Percentiles rank a stretch among this genome's conserved stretches.
Evolutionary conservation across 2,888 invertebrate genomes (phyloP).

Genomic region (Lagria hirta): DNA sequence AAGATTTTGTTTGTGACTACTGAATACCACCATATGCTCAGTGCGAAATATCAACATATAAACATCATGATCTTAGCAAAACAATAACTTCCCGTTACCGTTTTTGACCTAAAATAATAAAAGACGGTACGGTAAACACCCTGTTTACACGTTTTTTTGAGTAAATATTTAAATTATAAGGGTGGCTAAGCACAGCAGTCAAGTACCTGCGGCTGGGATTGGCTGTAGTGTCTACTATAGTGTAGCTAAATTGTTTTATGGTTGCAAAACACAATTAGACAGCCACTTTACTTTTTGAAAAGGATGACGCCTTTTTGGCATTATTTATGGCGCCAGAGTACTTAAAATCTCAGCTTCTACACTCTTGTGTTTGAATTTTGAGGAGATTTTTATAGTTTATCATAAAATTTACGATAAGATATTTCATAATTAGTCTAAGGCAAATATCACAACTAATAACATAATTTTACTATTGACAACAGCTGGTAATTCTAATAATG

Average conservation of each 20-base stretch:
- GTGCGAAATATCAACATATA: constrained; percentile 38
- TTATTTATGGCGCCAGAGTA: constrained; percentile 11
- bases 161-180: constrained; percentile 20
- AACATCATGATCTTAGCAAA: constrained; percentile 29
- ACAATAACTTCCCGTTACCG: constrained; percentile 25
- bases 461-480: too few relatives aligned
- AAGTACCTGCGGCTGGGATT: constrained; percentile 19
- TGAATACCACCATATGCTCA: constrained; percentile 20
- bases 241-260: constrained; percentile 10
- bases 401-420: too few relatives aligned
- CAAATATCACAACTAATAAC: too few relatives aligned
- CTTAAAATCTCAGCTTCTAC: too few relatives aligned
- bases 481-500: too few relatives aligned
- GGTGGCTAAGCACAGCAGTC: constrained; percentile 1
- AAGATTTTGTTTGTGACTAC: constrained; percentile 1
- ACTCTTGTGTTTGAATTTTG: too few relatives aligned
- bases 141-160: constrained; percentile 1
- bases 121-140: constrained; percentile 10
- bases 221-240: too few relatives aligned
- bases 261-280: constrained; percentile 4
- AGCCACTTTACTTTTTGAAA: constrained; percentile 9
- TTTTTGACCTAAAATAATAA: constrained; percentile 22
- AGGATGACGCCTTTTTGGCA: constrained; percentile 6
- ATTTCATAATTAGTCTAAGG: too few relatives aligned
- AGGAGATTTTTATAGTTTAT: too few relatives aligned